phyloP scores from a whole-genome alignment of 2,797 vertebrate species.

The Taeniopygia guttata region DNA sequence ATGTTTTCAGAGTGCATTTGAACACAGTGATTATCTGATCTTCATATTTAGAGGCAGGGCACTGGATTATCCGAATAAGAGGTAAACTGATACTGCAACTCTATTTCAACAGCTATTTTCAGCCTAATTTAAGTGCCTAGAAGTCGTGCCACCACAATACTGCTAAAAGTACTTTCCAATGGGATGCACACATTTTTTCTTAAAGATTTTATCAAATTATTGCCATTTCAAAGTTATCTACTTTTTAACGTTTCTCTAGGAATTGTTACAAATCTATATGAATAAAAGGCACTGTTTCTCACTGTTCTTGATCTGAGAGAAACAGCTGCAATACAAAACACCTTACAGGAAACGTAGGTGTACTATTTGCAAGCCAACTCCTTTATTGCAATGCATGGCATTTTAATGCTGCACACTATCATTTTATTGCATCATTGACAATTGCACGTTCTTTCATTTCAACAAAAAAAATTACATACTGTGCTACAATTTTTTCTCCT shows the following conservation, averaged over 20 bases:
- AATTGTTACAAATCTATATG: neutral
- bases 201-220: neutral
- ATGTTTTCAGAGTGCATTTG: neutral
- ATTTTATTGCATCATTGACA: constrained; percentile 12
- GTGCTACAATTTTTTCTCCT: neutral
- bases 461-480: neutral
- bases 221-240: neutral
- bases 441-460: neutral
- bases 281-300: neutral
- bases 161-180: neutral
- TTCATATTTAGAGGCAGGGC: neutral
- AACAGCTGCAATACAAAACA: neutral
- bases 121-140: neutral
- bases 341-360: neutral
- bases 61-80: neutral
- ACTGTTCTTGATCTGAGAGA: neutral
- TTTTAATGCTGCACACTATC: neutral
- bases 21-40: neutral
- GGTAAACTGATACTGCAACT: neutral
- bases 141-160: neutral
- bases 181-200: neutral
- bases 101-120: neutral
- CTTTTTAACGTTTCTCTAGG: neutral
- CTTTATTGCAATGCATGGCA: neutral
- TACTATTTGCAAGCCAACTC: neutral